These are phyloP conservation scores for Spondyliosoma cantharus DNA, from an alignment of 2,797 vertebrate species.

Conservation along the genomic window DNA sequence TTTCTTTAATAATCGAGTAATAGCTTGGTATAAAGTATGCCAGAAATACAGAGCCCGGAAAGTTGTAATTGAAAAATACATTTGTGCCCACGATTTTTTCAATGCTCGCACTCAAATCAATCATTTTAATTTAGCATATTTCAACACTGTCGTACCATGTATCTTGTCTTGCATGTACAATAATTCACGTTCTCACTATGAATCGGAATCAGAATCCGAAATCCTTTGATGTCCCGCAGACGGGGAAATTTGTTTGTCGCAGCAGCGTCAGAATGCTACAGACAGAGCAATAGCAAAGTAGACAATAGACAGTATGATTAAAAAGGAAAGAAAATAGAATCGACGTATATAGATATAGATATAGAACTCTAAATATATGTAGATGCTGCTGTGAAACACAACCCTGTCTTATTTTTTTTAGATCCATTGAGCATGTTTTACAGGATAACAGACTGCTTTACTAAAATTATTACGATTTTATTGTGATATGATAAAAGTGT, in stretches of 20 bases:
- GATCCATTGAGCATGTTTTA: not conserved
- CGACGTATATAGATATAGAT: too few relatives aligned
- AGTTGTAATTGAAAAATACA: not conserved
- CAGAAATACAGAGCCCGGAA: accelerated
- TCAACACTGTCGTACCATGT: not conserved
- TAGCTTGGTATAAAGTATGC: not conserved
- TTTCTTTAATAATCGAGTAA: not conserved
- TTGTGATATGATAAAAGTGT: too few relatives aligned
- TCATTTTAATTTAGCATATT: not conserved
- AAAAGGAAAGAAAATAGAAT: too few relatives aligned
- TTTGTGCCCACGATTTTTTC: not conserved
- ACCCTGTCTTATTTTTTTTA: not conserved
- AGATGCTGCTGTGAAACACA: too few relatives aligned
- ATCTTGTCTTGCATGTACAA: not conserved
- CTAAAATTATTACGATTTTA: too few relatives aligned
- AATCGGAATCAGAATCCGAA: too few relatives aligned
- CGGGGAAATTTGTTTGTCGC: too few relatives aligned
- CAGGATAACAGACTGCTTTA: not conserved
- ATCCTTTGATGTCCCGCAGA: too few relatives aligned
- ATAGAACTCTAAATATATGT: too few relatives aligned
- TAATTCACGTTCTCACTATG: not conserved
- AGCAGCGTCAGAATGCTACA: too few relatives aligned
- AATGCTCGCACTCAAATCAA: not conserved
- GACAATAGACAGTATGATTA: too few relatives aligned
- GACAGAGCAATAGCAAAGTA: too few relatives aligned